These are phyloP conservation scores for Coregonus sp. DNA, from an alignment of 2,797 vertebrate genomes.

Conservation along the genomic window DNA sequence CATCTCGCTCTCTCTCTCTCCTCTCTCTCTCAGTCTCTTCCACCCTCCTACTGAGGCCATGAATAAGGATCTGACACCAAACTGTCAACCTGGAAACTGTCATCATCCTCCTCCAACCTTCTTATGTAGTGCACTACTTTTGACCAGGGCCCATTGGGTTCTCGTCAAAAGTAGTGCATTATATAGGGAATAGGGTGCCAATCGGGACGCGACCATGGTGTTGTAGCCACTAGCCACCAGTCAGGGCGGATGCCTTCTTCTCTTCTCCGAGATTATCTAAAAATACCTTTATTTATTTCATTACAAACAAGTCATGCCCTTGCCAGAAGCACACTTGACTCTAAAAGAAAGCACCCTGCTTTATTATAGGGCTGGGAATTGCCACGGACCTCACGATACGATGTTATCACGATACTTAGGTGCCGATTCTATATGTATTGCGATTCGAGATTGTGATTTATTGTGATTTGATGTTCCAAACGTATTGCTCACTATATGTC, in stretches of 20 bases:
- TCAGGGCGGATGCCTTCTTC: slow-evolving; percentile 41
- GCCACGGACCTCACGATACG: no score
- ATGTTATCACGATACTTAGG: no score
- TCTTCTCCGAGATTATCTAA: slow-evolving; percentile 36
- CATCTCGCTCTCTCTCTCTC: slow-evolving; percentile 17
- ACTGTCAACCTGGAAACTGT: slow-evolving; percentile 76
- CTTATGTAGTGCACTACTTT: slow-evolving; percentile 16
- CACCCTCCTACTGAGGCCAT: slow-evolving; percentile 61
- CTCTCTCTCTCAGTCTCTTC: background rate
- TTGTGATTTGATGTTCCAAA: no score
- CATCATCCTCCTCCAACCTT: slow-evolving; percentile 50
- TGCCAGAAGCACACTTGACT: slow-evolving; percentile 40
- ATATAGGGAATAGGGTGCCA: background rate
- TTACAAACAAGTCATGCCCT: slow-evolving; percentile 21
- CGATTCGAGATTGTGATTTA: no score
- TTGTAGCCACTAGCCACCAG: slow-evolving; percentile 52
- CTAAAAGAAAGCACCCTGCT: background rate
- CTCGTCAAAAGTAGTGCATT: background rate
- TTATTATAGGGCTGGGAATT: background rate
- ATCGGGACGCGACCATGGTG: slow-evolving; percentile 3
- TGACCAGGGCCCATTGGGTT: background rate
- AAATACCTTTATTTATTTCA: slow-evolving; percentile 38
- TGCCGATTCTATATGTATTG: no score
- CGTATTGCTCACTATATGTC: no score
- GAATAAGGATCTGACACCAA: slow-evolving; percentile 80